Conservation (phyloP, 2,113 vertebrate genomes). For the Oryzias woworae region DNA sequence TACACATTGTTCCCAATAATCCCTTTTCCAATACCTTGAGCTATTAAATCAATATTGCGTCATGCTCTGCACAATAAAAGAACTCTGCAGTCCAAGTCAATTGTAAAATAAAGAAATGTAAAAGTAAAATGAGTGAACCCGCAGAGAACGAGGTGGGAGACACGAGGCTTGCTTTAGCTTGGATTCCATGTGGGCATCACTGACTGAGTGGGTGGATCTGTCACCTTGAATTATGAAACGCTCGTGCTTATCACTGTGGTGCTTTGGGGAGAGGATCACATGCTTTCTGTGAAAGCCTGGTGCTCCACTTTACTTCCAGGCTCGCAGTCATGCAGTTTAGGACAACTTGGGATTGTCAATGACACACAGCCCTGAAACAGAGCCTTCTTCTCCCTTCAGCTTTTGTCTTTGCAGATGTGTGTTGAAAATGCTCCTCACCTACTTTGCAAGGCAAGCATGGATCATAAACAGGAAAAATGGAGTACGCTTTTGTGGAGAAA, state of each 20-base stretch:
- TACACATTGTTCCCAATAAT: no score
- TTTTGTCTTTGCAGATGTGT: neutral
- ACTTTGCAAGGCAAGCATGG: neutral
- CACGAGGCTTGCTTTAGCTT: slow-evolving; percentile 18
- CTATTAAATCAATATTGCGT: neutral
- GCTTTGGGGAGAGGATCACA: slow-evolving; percentile 30
- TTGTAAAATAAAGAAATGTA: slow-evolving; percentile 7
- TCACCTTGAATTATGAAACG: slow-evolving; percentile 53
- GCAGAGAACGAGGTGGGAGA: slow-evolving; percentile 29
- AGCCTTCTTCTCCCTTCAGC: neutral
- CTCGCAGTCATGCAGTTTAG: slow-evolving; percentile 9
- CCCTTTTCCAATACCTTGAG: slow-evolving; percentile 12
- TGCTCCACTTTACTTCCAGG: slow-evolving; percentile 20
- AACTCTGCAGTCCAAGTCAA: slow-evolving; percentile 10
- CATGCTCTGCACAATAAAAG: neutral
- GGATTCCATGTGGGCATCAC: slow-evolving; percentile 44
- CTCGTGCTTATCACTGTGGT: slow-evolving; percentile 5
- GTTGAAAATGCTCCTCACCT: neutral
- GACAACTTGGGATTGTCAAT: neutral
- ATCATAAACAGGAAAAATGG: no score
- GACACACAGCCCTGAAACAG: neutral
- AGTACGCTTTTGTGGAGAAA: no score
- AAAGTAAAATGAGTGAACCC: slow-evolving; percentile 27
- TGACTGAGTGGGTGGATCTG: slow-evolving; percentile 55
- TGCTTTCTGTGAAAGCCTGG: slow-evolving; percentile 13